phyloP scores from a whole-genome alignment of 1,140 invertebrate species.

The Drosophila grimshawi region DNA sequence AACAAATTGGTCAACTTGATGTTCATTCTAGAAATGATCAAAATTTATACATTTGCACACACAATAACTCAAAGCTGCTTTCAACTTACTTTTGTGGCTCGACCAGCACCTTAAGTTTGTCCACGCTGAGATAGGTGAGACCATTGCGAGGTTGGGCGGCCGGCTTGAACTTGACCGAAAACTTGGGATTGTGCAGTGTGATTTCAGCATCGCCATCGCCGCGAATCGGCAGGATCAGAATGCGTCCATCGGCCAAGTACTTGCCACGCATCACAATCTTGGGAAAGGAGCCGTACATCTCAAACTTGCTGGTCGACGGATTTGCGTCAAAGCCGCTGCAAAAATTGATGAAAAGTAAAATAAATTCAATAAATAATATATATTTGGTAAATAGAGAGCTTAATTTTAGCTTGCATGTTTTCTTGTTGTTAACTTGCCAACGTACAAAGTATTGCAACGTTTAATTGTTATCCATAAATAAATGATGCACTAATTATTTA shows the following conservation, averaged over 20 bases:
- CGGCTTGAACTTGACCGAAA: conserved; percentile 81
- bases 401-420: too few relatives aligned
- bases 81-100: conserved; percentile 74
- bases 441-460: too few relatives aligned
- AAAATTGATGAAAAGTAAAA: not conserved
- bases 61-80: not conserved
- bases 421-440: too few relatives aligned
- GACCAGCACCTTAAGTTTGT: conserved; percentile 78
- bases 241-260: conserved; percentile 78
- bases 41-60: not conserved
- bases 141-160: conserved; percentile 60
- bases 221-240: conserved; percentile 77
- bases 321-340: conserved; percentile 71
- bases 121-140: conserved; percentile 67
- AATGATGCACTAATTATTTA: too few relatives aligned
- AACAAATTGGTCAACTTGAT: conserved; percentile 89
- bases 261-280: conserved; percentile 74
- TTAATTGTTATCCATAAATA: too few relatives aligned
- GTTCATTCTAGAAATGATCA: conserved; percentile 85
- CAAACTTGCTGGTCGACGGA: conserved; percentile 78
- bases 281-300: conserved; percentile 77
- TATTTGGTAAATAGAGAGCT: too few relatives aligned
- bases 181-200: conserved; percentile 70
- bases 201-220: conserved; percentile 84
- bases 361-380: not conserved